Evolutionary conservation across 2,888 invertebrate genomes (phyloP).

Genomic region (Galerucella pusilla): DNA sequence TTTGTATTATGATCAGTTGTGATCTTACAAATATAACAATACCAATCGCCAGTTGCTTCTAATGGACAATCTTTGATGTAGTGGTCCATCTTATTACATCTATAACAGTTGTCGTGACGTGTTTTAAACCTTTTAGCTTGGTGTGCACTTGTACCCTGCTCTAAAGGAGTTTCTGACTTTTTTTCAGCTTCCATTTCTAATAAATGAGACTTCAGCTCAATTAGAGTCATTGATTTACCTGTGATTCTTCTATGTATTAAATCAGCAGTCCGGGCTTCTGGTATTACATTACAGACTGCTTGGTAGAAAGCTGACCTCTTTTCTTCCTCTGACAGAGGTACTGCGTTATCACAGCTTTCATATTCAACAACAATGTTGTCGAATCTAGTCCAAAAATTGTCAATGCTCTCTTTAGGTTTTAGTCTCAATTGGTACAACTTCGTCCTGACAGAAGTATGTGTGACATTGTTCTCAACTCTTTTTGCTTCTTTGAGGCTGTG

Average conservation of each 20-base stretch:
- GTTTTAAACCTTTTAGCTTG: slow-evolving; percentile 6
- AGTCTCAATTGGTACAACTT: slow-evolving; percentile 21
- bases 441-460: slow-evolving; percentile 14
- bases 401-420: slow-evolving; percentile 11
- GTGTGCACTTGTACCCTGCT: slow-evolving; percentile 6
- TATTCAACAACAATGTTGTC: slow-evolving; percentile 33
- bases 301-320: slow-evolving; percentile 27
- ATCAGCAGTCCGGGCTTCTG: slow-evolving; percentile 10
- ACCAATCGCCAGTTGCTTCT: slow-evolving; percentile 12
- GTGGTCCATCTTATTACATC: background rate
- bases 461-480: slow-evolving; percentile 22
- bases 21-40: slow-evolving; percentile 1
- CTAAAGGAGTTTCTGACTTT: background rate
- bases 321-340: slow-evolving; percentile 25
- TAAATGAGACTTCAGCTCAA: too few relatives aligned
- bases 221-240: slow-evolving; percentile 14
- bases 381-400: slow-evolving; percentile 20
- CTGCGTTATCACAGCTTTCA: slow-evolving; percentile 29
- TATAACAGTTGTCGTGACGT: slow-evolving; percentile 8
- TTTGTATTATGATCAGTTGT: slow-evolving; percentile 13
- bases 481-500: slow-evolving; percentile 20
- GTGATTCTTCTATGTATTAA: slow-evolving; percentile 9
- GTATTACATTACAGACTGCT: slow-evolving; percentile 23
- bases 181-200: too few relatives aligned
- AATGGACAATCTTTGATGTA: slow-evolving; percentile 11